Evolutionary conservation across 1,140 invertebrate genomes (phyloP), one percentile per base, ranked within the genome.

Genomic region (Phymorhynchus buccinoides): DNA sequence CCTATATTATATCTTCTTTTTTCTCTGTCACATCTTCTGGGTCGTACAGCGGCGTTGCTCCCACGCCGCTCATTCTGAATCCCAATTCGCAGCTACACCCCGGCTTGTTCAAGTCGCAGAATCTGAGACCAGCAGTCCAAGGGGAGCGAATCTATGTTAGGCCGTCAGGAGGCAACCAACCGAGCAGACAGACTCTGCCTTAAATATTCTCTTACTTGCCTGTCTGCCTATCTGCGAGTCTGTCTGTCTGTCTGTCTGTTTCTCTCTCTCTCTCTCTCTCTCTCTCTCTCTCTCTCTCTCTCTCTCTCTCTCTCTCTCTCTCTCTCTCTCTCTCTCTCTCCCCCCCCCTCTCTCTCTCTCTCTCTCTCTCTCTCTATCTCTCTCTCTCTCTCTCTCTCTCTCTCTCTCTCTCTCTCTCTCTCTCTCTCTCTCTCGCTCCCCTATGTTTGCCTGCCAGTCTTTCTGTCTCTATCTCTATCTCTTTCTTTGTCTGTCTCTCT

Each of bases 221-320:
- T 37, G 14, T 16, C 14, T 75, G 30, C 30, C n/a, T 75, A 4
- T 27, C 30, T 75, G 32, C 27, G 30, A 22, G 32, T 12, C 32
- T 1, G 35, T 22, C 7, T 7, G 32, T 14, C 32, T 16, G 12
- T 75, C 73, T 14, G 62, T 7, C 62, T 68, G 22, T 27, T 7
- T 68, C 62, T 68, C 62, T 68, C 62, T 68, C 62, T 68, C 62
- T 68, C 62, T 68, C 62, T 68, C 62, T 68, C 62, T 68, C 62
- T 68, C 62, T 68, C 62, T 68, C 62, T 68, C 62, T 68, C 62
- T 68, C 62, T 68, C 62, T 68, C 62, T 68, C 62, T 66, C 62
- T 66, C 62, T 66, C 62, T 66, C 62, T 52, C 48, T 52, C 48
- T 52, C 48, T 71, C 73, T 75, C 39, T n/a, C 73, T 27, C 44